Conservation (phyloP, 2,888 invertebrate species). For the Coelopa pilipes region DNA sequence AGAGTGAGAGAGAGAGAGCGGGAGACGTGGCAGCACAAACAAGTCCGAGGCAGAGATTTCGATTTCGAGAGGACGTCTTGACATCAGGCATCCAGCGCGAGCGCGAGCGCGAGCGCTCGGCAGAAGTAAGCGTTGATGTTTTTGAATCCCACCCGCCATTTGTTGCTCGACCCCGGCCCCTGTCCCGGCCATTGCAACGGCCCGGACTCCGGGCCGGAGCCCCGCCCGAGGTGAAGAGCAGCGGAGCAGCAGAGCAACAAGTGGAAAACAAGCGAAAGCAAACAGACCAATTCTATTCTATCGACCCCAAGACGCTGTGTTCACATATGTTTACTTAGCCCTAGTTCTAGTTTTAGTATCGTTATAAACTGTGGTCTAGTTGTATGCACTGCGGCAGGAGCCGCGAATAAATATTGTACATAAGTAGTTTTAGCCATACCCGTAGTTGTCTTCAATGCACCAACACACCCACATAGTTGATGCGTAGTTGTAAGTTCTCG, state of each 20-base stretch:
- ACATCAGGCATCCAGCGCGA: too few species aligned
- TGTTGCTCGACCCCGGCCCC: background rate
- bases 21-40: too few species aligned
- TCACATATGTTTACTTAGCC: constrained; percentile 55
- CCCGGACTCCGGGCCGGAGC: too few species aligned
- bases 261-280: constrained; percentile 31
- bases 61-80: too few species aligned
- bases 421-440: background rate
- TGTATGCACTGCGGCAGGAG: background rate
- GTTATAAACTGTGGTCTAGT: background rate
- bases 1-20: constrained; percentile 12
- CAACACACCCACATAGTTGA: constrained; percentile 6
- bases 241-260: background rate
- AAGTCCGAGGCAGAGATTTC: too few species aligned
- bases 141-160: constrained; percentile 15
- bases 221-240: background rate
- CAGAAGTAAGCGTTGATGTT: constrained; percentile 6
- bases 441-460: background rate
- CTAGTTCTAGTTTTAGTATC: background rate
- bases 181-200: too few species aligned
- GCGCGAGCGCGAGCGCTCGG: too few species aligned
- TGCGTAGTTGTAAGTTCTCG: background rate
- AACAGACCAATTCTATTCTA: constrained; percentile 60
- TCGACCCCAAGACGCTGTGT: constrained; percentile 66
- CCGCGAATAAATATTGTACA: constrained; percentile 3